Percentiles rank a stretch among this genome's conserved stretches.
Conservation (phyloP, 2,888 invertebrate species). For the Hermaeophaga mercurialis region DNA sequence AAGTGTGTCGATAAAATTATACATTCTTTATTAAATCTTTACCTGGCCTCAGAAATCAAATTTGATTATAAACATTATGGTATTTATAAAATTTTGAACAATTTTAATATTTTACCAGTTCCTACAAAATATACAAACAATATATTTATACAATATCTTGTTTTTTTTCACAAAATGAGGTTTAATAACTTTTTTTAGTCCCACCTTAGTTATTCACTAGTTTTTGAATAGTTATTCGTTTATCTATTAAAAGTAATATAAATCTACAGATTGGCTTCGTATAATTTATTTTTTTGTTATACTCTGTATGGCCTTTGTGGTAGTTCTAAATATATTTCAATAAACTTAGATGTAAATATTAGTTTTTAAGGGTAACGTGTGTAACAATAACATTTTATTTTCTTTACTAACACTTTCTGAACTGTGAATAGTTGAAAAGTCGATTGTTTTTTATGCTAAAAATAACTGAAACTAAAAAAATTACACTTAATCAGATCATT, state of each 20-base stretch:
- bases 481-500: too few relatives aligned
- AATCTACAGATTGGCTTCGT: not conserved
- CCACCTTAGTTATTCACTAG: not conserved
- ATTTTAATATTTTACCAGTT: too few relatives aligned
- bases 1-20: too few relatives aligned
- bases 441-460: not conserved
- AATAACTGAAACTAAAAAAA: too few relatives aligned
- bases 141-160: not conserved
- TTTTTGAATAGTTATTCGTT: not conserved
- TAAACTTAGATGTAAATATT: not conserved
- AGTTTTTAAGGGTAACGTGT: not conserved
- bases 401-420: not conserved
- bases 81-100: too few relatives aligned
- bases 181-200: not conserved
- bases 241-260: not conserved
- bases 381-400: not conserved
- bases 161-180: not conserved
- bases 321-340: not conserved
- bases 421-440: not conserved
- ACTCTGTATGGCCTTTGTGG: not conserved
- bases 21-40: too few relatives aligned
- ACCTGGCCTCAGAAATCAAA: too few relatives aligned
- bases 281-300: not conserved
- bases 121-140: too few relatives aligned
- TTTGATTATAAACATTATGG: too few relatives aligned